Evolutionary conservation across 2,113 vertebrate species (phyloP).

Genomic region (Petaurus breviceps): DNA sequence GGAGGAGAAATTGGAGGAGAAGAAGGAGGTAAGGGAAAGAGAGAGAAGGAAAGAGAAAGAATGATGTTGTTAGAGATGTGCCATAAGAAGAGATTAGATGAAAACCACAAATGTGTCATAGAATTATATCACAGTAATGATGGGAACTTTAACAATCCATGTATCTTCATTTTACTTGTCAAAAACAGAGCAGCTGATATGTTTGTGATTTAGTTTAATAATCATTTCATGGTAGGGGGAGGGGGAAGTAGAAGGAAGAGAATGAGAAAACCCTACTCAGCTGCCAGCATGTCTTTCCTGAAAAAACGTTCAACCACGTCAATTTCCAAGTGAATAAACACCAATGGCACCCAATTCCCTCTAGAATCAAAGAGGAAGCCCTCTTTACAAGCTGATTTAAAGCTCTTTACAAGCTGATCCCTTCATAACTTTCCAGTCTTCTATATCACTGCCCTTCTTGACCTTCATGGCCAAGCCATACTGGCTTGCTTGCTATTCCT

Average conservation of each 20-base stretch:
- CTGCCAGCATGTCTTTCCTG: too few species aligned
- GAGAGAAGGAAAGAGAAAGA: background rate
- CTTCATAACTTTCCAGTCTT: background rate
- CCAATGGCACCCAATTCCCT: background rate
- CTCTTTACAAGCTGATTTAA: background rate
- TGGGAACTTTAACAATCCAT: background rate
- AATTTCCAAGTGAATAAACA: background rate
- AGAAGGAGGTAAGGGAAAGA: background rate
- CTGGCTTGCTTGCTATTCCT: background rate
- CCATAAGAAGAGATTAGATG: background rate
- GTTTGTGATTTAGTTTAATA: background rate
- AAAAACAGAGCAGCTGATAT: background rate
- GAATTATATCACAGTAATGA: background rate
- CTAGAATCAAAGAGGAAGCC: background rate
- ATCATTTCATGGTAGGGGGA: background rate
- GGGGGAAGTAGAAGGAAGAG: background rate
- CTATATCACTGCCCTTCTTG: background rate
- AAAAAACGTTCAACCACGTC: background rate
- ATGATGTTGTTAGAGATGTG: background rate
- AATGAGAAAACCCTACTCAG: background rate
- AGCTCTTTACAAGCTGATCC: background rate
- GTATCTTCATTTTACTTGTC: background rate
- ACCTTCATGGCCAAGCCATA: background rate
- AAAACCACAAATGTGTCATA: background rate
- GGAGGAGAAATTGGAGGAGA: background rate